phyloP scores from a whole-genome alignment of 2,113 vertebrate species.

The Pangasianodon hypophthalmus region DNA sequence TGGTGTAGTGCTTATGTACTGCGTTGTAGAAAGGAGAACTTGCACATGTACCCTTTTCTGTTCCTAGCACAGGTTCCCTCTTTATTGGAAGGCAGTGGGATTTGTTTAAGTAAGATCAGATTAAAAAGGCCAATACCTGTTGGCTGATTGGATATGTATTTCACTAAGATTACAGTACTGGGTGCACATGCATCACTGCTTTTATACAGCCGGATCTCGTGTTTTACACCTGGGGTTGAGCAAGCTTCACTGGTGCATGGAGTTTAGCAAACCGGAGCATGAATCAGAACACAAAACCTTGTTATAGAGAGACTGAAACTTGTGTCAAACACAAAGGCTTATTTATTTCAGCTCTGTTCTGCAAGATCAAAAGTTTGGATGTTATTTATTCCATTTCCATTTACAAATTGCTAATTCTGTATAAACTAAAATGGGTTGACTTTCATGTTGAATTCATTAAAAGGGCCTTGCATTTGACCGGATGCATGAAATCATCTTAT shows the following conservation, averaged over 20 bases:
- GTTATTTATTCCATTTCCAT: not conserved
- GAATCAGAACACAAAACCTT: slow-evolving; percentile 13
- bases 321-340: not conserved
- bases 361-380: slow-evolving; percentile 11
- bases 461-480: slow-evolving; percentile 14
- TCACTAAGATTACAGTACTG: slow-evolving; percentile 32
- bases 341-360: slow-evolving; percentile 11
- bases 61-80: not conserved
- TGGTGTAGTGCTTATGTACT: not conserved
- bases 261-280: not conserved
- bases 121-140: slow-evolving; percentile 1
- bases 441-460: slow-evolving; percentile 11
- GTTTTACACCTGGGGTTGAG: slow-evolving; percentile 16
- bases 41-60: slow-evolving; percentile 27
- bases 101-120: not conserved
- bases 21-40: slow-evolving; percentile 23
- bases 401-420: not conserved
- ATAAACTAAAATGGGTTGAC: slow-evolving; percentile 17
- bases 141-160: slow-evolving; percentile 37
- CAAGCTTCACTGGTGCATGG: not conserved
- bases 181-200: slow-evolving; percentile 27
- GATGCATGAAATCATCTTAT: slow-evolving; percentile 40
- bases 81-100: not conserved
- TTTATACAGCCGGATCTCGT: slow-evolving; percentile 29
- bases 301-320: slow-evolving; percentile 3